Base-by-base conservation (phyloP, 2,797 vertebrate species). In the Otolemur crassicaudatus region DNA sequence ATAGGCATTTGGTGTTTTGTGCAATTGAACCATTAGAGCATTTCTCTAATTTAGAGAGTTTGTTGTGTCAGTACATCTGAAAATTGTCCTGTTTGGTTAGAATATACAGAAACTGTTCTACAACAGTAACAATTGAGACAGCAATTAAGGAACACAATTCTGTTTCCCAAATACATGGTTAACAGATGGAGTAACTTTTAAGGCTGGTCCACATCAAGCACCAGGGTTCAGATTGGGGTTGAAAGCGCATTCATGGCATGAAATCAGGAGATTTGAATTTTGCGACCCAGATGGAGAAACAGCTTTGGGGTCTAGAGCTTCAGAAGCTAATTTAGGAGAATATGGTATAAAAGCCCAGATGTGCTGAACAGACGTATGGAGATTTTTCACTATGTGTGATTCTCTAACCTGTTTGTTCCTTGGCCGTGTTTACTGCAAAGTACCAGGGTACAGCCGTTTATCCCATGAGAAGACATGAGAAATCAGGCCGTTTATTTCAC, bases 141-240 rank as follows among this genome's bases (percentile, higher is more conserved):
- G 49, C 23, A 80, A 46, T 86, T 85, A 91, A 43, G 60, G 87
- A 82, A 56, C 58, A 92, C 27, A 46, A 37, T 83, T 90, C 56
- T 94, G 72, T 87, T 95, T 95, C 72, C 76, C 72, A 49, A 90
- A 81, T 79, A 87, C 93, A 90, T 94, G 40, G 4, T 75, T 73
- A 81, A 53, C 95, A 95, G 86, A 94, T 95, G 88, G 43, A 90
- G 27, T 84, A 67, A 72, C 79, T 92, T 86, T 43, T 43, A 73
- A 85, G 73, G 70, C 70, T 61, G 61, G 60, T 63, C 65, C 34
- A 20, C 49, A 37, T 80, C 67, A 80, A 84, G 67, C 31, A 60
- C 75, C 27, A 17, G 34, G 80, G 80, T 84, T 97, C 89, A 69
- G 56, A 82, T 1, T n/a, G 94, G 73, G n/a, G 53, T 86, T 91